These are phyloP conservation scores for Clepsis dumicolana DNA, from an alignment of 2,888 invertebrate species.

Conservation along the genomic window DNA sequence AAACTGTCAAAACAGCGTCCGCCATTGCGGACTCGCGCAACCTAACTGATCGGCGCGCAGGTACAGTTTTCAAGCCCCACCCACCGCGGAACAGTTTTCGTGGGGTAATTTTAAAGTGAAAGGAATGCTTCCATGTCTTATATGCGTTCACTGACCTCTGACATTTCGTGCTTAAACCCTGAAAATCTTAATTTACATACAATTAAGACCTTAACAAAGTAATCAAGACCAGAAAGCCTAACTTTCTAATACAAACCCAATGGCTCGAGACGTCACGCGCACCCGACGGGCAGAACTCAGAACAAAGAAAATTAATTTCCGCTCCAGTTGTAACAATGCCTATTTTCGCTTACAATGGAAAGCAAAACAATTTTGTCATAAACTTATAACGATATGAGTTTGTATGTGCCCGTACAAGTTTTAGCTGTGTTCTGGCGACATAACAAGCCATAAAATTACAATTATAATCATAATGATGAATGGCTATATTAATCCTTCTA, in stretches of 20 bases:
- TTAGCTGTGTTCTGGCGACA: neutral
- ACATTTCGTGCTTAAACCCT: neutral
- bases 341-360: slow-evolving; percentile 43
- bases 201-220: slow-evolving; percentile 2
- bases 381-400: slow-evolving; percentile 26
- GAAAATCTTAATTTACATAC: slow-evolving; percentile 7
- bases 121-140: too few species aligned
- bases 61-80: too few species aligned
- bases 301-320: slow-evolving; percentile 61
- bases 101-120: too few species aligned
- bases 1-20: too few species aligned
- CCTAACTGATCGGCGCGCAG: too few species aligned
- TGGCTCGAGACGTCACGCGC: slow-evolving; percentile 49
- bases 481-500: neutral
- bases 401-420: neutral
- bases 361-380: slow-evolving; percentile 44
- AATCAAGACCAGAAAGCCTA: slow-evolving; percentile 20
- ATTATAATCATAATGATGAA: neutral
- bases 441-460: slow-evolving; percentile 1
- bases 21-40: too few species aligned
- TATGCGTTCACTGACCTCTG: too few species aligned
- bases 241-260: slow-evolving; percentile 37
- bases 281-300: slow-evolving; percentile 49
- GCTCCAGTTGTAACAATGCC: slow-evolving; percentile 49
- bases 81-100: too few species aligned